Percentiles rank a stretch among this genome's conserved stretches.
These are phyloP conservation scores for Pseudolycoriella hygida DNA, from an alignment of 2,888 invertebrate species.

Conservation along the genomic window DNA sequence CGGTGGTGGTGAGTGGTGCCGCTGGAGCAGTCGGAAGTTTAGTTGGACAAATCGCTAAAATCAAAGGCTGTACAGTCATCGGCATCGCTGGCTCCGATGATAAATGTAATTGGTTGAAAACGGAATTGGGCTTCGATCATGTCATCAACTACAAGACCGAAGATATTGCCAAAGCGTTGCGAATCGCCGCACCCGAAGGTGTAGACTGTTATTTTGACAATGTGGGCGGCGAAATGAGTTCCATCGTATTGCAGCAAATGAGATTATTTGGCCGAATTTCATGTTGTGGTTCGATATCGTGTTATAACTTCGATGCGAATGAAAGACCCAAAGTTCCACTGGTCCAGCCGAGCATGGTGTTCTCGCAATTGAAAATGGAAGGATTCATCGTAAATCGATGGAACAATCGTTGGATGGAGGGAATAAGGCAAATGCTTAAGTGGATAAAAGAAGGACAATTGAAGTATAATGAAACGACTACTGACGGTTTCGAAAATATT, in stretches of 20 bases:
- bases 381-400: constrained; percentile 34
- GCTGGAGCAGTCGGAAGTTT: constrained; percentile 63
- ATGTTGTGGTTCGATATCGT: constrained; percentile 4
- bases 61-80: constrained; percentile 48
- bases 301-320: not conserved
- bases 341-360: constrained; percentile 36
- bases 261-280: constrained; percentile 2
- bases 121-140: constrained; percentile 47
- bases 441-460: constrained; percentile 53
- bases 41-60: constrained; percentile 64
- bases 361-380: constrained; percentile 40
- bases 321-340: constrained; percentile 14
- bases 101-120: constrained; percentile 47
- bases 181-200: constrained; percentile 44
- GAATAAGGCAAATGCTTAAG: constrained; percentile 39
- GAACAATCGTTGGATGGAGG: constrained; percentile 41
- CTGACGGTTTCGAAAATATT: constrained; percentile 56
- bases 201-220: constrained; percentile 65
- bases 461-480: constrained; percentile 47
- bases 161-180: constrained; percentile 35
- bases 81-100: constrained; percentile 53
- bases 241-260: constrained; percentile 2
- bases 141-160: constrained; percentile 55
- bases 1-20: constrained; percentile 52
- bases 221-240: constrained; percentile 18